These are phyloP conservation scores for Trididemnum clinides DNA, from an alignment of 23 tunicate genomes.

Conservation along the genomic window DNA sequence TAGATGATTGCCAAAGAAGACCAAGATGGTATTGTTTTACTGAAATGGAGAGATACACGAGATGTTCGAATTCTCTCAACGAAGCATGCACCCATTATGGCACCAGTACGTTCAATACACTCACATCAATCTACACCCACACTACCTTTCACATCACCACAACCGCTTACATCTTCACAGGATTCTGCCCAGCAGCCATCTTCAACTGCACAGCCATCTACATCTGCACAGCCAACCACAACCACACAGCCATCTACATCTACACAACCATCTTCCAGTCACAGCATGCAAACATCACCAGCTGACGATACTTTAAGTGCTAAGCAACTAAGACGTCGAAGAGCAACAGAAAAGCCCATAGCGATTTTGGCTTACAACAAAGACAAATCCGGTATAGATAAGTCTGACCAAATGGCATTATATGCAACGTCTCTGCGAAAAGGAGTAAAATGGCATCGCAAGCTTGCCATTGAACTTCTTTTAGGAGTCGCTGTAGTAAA, in stretches of 20 bases:
- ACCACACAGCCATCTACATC: neutral
- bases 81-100: constrained; percentile 39
- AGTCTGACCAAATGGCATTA: constrained; percentile 33
- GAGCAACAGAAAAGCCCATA: constrained; percentile 34
- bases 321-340: constrained; percentile 14
- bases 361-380: constrained; percentile 27
- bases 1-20: constrained; percentile 27
- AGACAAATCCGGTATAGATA: constrained; percentile 24
- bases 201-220: neutral
- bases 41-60: constrained; percentile 28
- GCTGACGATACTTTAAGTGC: constrained; percentile 11
- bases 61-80: constrained; percentile 30
- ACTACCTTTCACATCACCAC: neutral
- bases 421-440: constrained; percentile 28
- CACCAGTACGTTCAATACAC: constrained; percentile 22
- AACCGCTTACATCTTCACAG: constrained; percentile 11
- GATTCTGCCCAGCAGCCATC: too few species aligned
- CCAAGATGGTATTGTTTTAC: constrained; percentile 25
- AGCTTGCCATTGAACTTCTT: constrained; percentile 14
- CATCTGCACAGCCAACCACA: constrained; percentile 14
- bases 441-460: constrained; percentile 38
- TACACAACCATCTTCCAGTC: constrained; percentile 20
- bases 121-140: neutral
- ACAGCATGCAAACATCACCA: constrained; percentile 3
- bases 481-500: constrained; percentile 34